Evolutionary conservation across 2,113 vertebrate genomes (phyloP).

Genomic region (Arenaria interpres): DNA sequence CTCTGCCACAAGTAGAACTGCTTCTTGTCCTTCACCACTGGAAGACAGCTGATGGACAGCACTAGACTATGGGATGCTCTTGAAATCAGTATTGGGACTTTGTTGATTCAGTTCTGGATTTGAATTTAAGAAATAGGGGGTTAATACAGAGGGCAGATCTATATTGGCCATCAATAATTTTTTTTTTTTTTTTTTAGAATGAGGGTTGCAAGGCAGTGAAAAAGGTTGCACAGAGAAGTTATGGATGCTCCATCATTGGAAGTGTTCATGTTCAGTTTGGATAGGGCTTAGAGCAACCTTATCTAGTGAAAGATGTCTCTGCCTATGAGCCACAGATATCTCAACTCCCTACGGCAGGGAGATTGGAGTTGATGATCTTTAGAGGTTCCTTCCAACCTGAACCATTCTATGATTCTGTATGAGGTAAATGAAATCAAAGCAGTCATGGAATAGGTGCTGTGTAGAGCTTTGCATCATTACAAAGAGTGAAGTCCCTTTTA

Average conservation of each 20-base stretch:
- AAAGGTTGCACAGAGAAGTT: not conserved
- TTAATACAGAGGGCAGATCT: not conserved
- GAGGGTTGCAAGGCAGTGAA: not conserved
- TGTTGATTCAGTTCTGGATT: not conserved
- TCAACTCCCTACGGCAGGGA: no score
- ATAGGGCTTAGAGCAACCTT: not conserved
- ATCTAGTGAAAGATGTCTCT: not conserved
- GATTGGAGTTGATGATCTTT: not conserved
- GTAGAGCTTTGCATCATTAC: not conserved
- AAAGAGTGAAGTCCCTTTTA: not conserved
- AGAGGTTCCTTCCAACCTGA: not conserved
- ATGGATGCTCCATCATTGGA: not conserved
- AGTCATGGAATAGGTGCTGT: not conserved
- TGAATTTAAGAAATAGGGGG: not conserved
- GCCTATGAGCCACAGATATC: not conserved
- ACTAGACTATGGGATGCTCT: not conserved
- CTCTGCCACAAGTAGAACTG: not conserved
- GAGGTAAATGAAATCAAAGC: not conserved
- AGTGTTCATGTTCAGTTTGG: not conserved
- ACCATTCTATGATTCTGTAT: not conserved
- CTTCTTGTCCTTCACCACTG: not conserved
- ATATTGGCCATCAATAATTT: not conserved
- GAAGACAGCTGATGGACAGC: not conserved
- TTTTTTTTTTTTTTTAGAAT: not conserved
- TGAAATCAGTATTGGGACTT: not conserved